Conservation (phyloP, 2,113 vertebrate genomes). For the Platichthys stellatus region DNA sequence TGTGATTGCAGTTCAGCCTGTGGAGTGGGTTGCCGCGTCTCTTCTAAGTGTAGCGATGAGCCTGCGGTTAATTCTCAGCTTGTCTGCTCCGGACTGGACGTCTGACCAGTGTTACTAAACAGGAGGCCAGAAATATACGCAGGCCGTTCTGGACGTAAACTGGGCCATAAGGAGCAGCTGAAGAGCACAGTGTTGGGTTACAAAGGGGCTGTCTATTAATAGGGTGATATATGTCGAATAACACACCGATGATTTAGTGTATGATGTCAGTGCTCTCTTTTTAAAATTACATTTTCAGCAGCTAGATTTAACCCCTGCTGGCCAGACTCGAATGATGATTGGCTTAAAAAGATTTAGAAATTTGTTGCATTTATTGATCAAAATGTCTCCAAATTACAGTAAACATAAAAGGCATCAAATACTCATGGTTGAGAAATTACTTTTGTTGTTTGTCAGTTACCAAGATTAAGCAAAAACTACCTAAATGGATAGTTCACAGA, state of each 20-base stretch:
- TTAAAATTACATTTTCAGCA: background rate
- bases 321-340: too few species aligned
- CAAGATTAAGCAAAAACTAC: too few species aligned
- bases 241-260: slow-evolving; percentile 8
- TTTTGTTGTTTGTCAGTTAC: too few species aligned
- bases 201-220: slow-evolving; percentile 67
- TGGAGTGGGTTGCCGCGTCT: background rate
- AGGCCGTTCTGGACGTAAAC: slow-evolving; percentile 51
- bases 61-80: slow-evolving; percentile 35
- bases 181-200: slow-evolving; percentile 57
- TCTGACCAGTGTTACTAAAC: slow-evolving; percentile 48
- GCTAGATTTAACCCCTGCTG: background rate
- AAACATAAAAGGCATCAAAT: too few species aligned
- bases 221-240: slow-evolving; percentile 53
- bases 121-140: slow-evolving; percentile 64
- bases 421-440: too few species aligned
- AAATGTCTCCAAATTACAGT: too few species aligned
- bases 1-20: background rate
- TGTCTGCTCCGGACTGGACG: slow-evolving; percentile 15
- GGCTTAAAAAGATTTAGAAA: too few species aligned
- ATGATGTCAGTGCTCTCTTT: slow-evolving; percentile 33
- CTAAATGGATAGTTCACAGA: too few species aligned
- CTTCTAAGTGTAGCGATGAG: background rate
- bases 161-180: slow-evolving; percentile 53
- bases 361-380: too few species aligned